Percentiles rank a stretch among this genome's conserved stretches.
These are phyloP conservation scores for Hydrozoanthus tunicans DNA, from an alignment of 64 coral and sea anemone genomes.

Conservation along the genomic window DNA sequence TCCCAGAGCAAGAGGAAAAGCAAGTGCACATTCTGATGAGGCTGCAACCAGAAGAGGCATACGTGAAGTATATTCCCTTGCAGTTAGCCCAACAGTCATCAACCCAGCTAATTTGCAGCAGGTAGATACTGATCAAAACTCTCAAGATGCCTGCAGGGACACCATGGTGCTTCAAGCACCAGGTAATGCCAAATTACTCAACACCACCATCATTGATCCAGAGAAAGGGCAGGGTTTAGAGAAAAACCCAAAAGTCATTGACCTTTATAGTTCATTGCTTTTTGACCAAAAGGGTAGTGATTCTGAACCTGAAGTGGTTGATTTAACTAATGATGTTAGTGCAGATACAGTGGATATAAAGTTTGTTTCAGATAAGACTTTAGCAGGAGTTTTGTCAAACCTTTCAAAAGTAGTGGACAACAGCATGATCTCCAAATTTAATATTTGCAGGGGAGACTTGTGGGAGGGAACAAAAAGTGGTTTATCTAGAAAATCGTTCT, in stretches of 20 bases:
- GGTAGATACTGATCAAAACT: slow-evolving; percentile 7
- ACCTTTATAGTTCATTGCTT: slow-evolving; percentile 52
- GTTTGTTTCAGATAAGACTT: slow-evolving; percentile 11
- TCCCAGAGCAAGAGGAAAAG: neutral
- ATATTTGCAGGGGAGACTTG: slow-evolving; percentile 49
- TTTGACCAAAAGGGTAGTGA: slow-evolving; percentile 30
- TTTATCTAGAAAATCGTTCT: slow-evolving; percentile 58
- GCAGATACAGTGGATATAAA: neutral
- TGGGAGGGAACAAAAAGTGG: slow-evolving; percentile 34
- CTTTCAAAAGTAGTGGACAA: slow-evolving; percentile 14
- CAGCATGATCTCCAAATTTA: slow-evolving; percentile 65
- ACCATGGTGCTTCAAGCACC: neutral
- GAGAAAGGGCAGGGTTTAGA: neutral
- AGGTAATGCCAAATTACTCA: neutral
- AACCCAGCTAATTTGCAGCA: neutral
- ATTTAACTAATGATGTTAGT: neutral
- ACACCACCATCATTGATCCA: slow-evolving; percentile 9
- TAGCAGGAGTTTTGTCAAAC: slow-evolving; percentile 15
- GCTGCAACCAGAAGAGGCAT: neutral
- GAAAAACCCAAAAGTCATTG: slow-evolving; percentile 4
- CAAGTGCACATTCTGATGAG: neutral
- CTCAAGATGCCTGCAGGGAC: neutral
- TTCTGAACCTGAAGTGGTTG: slow-evolving; percentile 5
- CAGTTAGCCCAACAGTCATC: neutral
- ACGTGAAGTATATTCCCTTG: neutral